phyloP scores from a whole-genome alignment of 2,113 vertebrate genomes.

The Tachycineta bicolor region DNA sequence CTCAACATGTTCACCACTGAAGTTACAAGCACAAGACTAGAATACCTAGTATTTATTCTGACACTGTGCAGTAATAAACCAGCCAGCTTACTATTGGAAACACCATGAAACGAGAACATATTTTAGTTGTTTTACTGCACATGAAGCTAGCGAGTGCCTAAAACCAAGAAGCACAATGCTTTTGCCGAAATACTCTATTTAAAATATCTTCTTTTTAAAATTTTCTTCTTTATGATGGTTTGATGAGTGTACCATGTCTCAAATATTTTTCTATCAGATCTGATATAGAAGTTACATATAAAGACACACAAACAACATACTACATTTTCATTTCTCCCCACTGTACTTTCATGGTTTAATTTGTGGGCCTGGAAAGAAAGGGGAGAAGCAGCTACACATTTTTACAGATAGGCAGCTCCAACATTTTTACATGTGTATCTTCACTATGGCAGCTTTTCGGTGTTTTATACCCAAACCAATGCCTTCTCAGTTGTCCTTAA shows the following conservation, averaged over 20 bases:
- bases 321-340: not conserved
- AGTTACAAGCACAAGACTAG: not conserved
- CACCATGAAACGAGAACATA: not conserved
- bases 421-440: not conserved
- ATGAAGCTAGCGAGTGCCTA: not conserved
- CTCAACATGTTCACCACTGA: constrained; percentile 20
- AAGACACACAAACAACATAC: not conserved
- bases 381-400: not conserved
- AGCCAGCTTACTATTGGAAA: not conserved
- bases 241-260: not conserved
- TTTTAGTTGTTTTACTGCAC: not conserved
- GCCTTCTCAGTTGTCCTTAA: not conserved
- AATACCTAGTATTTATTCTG: not conserved
- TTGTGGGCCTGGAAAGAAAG: not conserved
- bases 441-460: not conserved
- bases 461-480: not conserved
- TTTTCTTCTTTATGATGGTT: not conserved
- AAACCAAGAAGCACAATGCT: not conserved
- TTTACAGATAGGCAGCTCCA: not conserved
- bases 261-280: not conserved
- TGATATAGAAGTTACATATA: not conserved
- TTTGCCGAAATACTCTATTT: not conserved
- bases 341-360: not conserved
- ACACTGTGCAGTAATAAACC: not conserved
- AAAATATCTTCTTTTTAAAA: not conserved